Base-by-base conservation (phyloP, 2,113 vertebrate species). In the Geococcyx californianus region DNA sequence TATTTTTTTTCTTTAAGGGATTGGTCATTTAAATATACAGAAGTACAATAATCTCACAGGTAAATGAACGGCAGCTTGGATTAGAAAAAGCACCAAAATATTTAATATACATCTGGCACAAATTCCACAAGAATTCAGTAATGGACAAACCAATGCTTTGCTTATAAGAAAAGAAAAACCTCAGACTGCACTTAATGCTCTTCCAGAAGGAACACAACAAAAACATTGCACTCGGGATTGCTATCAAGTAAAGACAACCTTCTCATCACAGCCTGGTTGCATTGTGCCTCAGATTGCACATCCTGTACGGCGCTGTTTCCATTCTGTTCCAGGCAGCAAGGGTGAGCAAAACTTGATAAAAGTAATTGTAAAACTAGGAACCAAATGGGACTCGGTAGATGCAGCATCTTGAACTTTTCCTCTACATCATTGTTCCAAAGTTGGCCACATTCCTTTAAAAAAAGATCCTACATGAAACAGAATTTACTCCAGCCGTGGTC, bases 21-120 rank as follows among this genome's bases (percentile, higher is more conserved):
- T 63, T 67, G 81, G 70, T 97, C 66, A 78, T 93, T 95, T 93
- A 87, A 95, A 95, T 95, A 96, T 79, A 96, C 94, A 96, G 72
- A 93, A 96, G 34, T 87, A 96, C 88, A 97, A 66, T 62, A 95
- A 88, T 86, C 72, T 96, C 93, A 96, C 76, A 94, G 92, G 83
- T 82, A 94, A 95, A 96, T 91, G 90, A 97, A 97, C 44, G 90
- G 94, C 94, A 97, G 72, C 87, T 96, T 88, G 81, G 90, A 94
- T 97, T 97, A 97, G 90, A 96, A 97, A 97, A 97, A 97, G 95
- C 95, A 97, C 97, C 96, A 97, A 97, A 97, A 97, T 97, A 97
- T 97, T 97, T 97, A 97, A 97, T 97, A 94, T 94, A 97, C 96
- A 97, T 97, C 95, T 97, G 96, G 96, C 97, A 96, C 96, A 97